phyloP scores from a whole-genome alignment of 2,888 invertebrate genomes.

The Cataglyphis cursor region DNA sequence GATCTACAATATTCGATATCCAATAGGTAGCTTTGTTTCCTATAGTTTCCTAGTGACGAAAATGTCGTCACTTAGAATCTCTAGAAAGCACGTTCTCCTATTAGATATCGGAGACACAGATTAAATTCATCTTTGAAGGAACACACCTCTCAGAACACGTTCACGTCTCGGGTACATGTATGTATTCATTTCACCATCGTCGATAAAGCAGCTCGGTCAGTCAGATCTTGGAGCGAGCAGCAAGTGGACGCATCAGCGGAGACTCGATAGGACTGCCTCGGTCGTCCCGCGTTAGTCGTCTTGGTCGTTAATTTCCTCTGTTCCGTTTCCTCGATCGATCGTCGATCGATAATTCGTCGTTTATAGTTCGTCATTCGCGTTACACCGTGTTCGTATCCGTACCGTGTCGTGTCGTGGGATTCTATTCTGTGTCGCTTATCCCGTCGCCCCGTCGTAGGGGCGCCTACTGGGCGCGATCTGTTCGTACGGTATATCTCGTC shows the following conservation, averaged over 20 bases:
- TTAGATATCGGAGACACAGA: too few species aligned
- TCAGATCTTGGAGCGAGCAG: conserved; percentile 5
- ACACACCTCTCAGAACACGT: background rate
- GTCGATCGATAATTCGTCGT: background rate
- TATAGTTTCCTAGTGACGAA: too few species aligned
- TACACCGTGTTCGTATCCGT: background rate
- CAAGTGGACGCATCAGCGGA: conserved; percentile 40
- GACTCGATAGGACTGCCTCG: background rate
- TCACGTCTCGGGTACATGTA: background rate
- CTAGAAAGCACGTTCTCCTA: too few species aligned
- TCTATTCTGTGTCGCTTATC: conserved; percentile 1
- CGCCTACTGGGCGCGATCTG: background rate
- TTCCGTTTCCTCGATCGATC: background rate
- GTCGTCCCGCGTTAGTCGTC: background rate
- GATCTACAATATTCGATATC: background rate
- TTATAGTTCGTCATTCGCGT: background rate
- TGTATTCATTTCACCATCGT: background rate
- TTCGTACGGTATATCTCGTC: background rate
- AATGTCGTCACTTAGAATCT: too few species aligned
- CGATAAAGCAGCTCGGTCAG: conserved; percentile 38
- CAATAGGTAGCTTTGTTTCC: background rate
- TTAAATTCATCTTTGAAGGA: background rate
- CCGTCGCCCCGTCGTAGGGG: conserved; percentile 4
- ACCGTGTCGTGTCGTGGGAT: background rate
- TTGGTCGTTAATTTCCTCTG: conserved; percentile 11